These are phyloP conservation scores for Chunga burmeisteri DNA, from an alignment of 2,113 vertebrate genomes.

Conservation along the genomic window DNA sequence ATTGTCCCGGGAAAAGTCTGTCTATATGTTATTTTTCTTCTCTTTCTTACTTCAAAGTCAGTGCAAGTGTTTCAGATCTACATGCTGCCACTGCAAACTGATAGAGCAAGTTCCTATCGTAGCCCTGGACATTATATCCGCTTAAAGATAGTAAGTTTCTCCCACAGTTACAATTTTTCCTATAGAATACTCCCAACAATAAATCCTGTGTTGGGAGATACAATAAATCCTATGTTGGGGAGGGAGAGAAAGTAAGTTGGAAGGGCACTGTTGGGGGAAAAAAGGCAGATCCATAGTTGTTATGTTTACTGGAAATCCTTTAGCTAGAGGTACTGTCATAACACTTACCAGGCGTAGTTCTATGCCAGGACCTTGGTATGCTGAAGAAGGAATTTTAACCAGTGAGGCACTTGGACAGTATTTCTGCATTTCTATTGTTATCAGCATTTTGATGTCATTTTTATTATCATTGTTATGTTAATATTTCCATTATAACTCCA, in stretches of 20 bases:
- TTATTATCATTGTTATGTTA: neutral
- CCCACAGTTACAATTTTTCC: neutral
- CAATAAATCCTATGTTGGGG: neutral
- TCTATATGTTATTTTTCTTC: neutral
- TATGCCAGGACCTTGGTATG: neutral
- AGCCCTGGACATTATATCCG: accelerated
- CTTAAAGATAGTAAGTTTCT: neutral
- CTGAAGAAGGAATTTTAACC: neutral
- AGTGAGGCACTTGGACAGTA: neutral
- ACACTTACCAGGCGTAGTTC: neutral
- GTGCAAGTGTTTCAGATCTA: neutral
- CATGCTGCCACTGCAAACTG: neutral
- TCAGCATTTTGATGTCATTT: neutral
- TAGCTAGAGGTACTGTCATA: neutral
- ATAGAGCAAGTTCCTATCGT: neutral
- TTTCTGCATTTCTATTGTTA: neutral
- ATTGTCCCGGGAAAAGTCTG: neutral
- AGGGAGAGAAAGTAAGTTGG: too few species aligned
- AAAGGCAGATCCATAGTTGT: neutral
- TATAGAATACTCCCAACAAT: accelerated
- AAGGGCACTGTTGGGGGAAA: neutral
- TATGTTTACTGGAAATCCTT: neutral
- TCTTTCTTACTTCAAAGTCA: neutral
- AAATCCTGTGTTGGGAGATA: neutral
- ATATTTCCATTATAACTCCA: conserved; percentile 13